Evolutionary conservation across 1,140 invertebrate species (phyloP).

Genomic region (Psilanteris sp.): DNA sequence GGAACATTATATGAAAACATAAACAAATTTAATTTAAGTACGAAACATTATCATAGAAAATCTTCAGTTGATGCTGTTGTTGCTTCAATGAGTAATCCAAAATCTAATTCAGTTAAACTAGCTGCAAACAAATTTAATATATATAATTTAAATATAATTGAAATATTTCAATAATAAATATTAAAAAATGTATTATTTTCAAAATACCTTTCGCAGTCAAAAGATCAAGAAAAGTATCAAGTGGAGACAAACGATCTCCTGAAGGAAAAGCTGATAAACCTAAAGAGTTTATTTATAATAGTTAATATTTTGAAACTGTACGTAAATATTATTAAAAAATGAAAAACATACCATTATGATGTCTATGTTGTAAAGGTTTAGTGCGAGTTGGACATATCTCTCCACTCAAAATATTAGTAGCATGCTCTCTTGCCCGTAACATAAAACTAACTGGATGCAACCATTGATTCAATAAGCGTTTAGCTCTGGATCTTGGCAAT

Average conservation of each 20-base stretch:
- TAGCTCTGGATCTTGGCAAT: constrained; percentile 86
- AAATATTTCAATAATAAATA: no score
- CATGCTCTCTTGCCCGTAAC: constrained; percentile 88
- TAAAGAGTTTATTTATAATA: constrained; percentile 11
- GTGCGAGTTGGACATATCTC: constrained; percentile 77
- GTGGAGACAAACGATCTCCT: constrained; percentile 86
- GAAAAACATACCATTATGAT: constrained; percentile 77
- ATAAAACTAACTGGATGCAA: constrained; percentile 87
- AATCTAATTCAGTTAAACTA: constrained; percentile 89
- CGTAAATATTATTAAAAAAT: no score
- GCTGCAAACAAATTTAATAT: constrained; percentile 78
- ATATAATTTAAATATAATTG: no score
- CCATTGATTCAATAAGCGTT: constrained; percentile 88
- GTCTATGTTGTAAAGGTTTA: constrained; percentile 72
- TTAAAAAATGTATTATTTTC: constrained; percentile 1
- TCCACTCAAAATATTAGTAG: constrained; percentile 87
- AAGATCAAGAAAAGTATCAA: constrained; percentile 91
- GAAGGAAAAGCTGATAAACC: constrained; percentile 86
- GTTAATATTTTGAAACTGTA: no score
- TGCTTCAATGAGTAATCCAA: constrained; percentile 89
- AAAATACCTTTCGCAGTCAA: constrained; percentile 87
- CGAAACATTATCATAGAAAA: constrained; percentile 73
- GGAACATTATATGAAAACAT: no score
- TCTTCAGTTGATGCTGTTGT: constrained; percentile 84
- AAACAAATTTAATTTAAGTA: constrained; percentile 21